Percentiles rank a stretch among this genome's conserved stretches.
Evolutionary conservation across 2,113 vertebrate genomes (phyloP).

Genomic region (Lucifuga dentata): DNA sequence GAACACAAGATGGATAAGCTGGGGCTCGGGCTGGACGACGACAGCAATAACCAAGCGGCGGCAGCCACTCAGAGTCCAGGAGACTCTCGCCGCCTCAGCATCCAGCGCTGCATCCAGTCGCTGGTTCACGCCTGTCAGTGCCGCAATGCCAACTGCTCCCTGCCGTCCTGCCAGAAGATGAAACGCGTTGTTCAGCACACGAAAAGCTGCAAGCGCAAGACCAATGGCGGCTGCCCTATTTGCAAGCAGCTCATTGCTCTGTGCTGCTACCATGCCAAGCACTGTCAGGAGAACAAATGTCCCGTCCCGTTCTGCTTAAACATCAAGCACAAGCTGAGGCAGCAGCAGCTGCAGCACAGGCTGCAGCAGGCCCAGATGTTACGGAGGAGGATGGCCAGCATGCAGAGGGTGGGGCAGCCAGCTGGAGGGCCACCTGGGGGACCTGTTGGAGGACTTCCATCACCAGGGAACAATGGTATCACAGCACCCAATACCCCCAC

Average conservation of each 20-base stretch:
- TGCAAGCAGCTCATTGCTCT: constrained; percentile 99
- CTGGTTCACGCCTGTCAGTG: constrained; percentile 98
- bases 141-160: constrained; percentile 96
- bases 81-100: constrained; percentile 95
- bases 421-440: constrained; percentile 74
- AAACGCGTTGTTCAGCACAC: constrained; percentile 98
- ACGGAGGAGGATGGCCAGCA: constrained; percentile 94
- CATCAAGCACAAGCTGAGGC: constrained; percentile 97
- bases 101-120: constrained; percentile 98
- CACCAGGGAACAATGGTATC: constrained; percentile 81
- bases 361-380: constrained; percentile 98
- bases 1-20: constrained; percentile 99
- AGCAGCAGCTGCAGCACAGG: constrained; percentile 96
- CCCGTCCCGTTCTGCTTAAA: constrained; percentile 98
- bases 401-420: constrained; percentile 91
- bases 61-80: constrained; percentile 94
- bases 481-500: constrained; percentile 90
- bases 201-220: constrained; percentile 97
- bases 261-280: constrained; percentile 98
- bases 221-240: constrained; percentile 96
- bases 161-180: constrained; percentile 99
- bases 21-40: constrained; percentile 95
- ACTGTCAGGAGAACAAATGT: constrained; percentile 99
- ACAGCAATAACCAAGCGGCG: constrained; percentile 91
- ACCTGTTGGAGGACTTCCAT: constrained; percentile 86